Evolutionary conservation across 2,888 invertebrate genomes (phyloP).

Genomic region (Ptychoptera contaminata): DNA sequence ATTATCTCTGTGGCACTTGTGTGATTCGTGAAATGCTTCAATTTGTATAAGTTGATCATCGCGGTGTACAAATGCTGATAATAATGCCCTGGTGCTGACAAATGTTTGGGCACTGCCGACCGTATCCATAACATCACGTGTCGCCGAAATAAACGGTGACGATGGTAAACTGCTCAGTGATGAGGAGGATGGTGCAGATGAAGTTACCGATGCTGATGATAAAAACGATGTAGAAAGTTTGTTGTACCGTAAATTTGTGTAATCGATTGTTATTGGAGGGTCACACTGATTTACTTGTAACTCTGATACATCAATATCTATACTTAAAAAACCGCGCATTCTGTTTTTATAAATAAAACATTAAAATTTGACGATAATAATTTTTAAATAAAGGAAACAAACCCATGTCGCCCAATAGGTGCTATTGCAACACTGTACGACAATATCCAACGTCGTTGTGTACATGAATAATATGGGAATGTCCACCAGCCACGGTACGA

Average conservation of each 20-base stretch:
- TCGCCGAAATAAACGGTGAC: not conserved
- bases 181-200: too few relatives aligned
- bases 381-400: slow-evolving; percentile 13
- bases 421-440: slow-evolving; percentile 63
- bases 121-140: slow-evolving; percentile 12
- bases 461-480: slow-evolving; percentile 74
- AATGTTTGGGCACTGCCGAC: slow-evolving; percentile 18
- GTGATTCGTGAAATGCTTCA: slow-evolving; percentile 70
- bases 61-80: not conserved
- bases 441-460: slow-evolving; percentile 60
- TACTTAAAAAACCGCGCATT: slow-evolving; percentile 42
- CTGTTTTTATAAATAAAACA: slow-evolving; percentile 18
- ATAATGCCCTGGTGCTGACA: slow-evolving; percentile 8
- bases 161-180: not conserved
- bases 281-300: slow-evolving; percentile 82
- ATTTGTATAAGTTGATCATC: slow-evolving; percentile 40
- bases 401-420: slow-evolving; percentile 36
- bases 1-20: slow-evolving; percentile 73
- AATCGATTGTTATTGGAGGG: slow-evolving; percentile 13
- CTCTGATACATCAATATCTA: slow-evolving; percentile 67
- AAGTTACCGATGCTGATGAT: not conserved
- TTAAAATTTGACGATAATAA: not conserved
- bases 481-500: slow-evolving; percentile 73
- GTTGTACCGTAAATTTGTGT: slow-evolving; percentile 4
- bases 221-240: slow-evolving; percentile 1